These are phyloP conservation scores for Diabrotica balteata DNA, from an alignment of 2,888 invertebrate species.

Conservation along the genomic window DNA sequence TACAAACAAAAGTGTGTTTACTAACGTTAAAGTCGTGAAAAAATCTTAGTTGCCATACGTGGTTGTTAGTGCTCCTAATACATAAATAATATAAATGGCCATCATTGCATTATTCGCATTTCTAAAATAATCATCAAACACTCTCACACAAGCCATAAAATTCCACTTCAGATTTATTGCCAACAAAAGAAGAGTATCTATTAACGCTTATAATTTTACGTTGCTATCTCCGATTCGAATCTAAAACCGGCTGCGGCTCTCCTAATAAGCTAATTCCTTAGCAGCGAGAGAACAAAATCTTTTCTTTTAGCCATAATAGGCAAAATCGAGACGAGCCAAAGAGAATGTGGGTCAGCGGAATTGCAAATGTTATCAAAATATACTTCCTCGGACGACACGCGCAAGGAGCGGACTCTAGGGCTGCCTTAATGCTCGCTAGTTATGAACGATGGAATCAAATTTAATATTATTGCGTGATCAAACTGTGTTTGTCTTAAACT, in stretches of 20 bases:
- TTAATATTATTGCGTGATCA: too few relatives aligned
- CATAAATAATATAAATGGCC: conserved; percentile 1
- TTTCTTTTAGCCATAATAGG: conserved; percentile 46
- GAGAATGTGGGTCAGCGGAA: conserved; percentile 44
- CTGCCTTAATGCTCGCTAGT: too few relatives aligned
- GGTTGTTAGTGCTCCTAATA: not conserved
- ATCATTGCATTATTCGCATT: conserved; percentile 1
- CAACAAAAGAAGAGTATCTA: conserved; percentile 13
- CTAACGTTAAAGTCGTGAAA: not conserved
- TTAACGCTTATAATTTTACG: conserved; percentile 23
- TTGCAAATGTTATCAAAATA: conserved; percentile 42
- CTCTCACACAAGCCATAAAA: conserved; percentile 7
- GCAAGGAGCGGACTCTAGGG: conserved; percentile 5
- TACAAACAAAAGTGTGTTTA: not conserved
- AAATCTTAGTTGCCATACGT: not conserved
- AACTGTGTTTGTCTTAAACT: too few relatives aligned
- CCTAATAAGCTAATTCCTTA: conserved; percentile 44
- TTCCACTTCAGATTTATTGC: not conserved
- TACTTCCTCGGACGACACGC: not conserved
- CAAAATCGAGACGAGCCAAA: conserved; percentile 37
- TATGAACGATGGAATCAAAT: too few relatives aligned
- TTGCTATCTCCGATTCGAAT: conserved; percentile 17
- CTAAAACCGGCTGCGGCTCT: conserved; percentile 26
- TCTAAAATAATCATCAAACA: conserved; percentile 9
- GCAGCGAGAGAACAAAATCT: conserved; percentile 43